A percentile compares a stretch with the other conserved stretches of the same genome.
These are phyloP conservation scores for Scaptomyza graminum DNA, from an alignment of 1,140 invertebrate species.

Conservation along the genomic window DNA sequence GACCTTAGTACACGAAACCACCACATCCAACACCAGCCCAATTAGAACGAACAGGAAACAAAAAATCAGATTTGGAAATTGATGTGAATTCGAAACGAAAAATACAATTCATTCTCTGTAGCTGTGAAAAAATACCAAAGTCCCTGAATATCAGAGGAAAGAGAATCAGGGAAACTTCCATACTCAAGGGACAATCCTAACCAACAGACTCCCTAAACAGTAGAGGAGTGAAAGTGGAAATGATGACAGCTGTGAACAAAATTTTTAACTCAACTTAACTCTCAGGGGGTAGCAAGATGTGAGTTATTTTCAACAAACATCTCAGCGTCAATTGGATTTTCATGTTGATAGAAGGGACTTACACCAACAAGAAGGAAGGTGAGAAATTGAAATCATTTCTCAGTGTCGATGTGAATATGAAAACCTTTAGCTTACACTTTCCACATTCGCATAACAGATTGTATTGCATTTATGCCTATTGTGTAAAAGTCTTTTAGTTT, in stretches of 20 bases:
- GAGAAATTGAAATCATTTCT: slow-evolving; percentile 68
- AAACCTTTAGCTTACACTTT: slow-evolving; percentile 28
- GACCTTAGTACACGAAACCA: neutral
- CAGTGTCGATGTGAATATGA: slow-evolving; percentile 49
- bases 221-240: neutral
- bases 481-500: slow-evolving; percentile 15
- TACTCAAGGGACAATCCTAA: neutral
- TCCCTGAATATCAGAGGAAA: neutral
- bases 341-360: neutral
- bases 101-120: slow-evolving; percentile 31
- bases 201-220: too few species aligned
- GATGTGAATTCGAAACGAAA: slow-evolving; percentile 55
- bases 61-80: slow-evolving; percentile 53
- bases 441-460: slow-evolving; percentile 29
- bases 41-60: slow-evolving; percentile 14
- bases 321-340: slow-evolving; percentile 37
- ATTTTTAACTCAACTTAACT: slow-evolving; percentile 54
- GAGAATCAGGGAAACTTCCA: neutral
- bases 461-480: slow-evolving; percentile 34
- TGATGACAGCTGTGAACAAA: slow-evolving; percentile 21
- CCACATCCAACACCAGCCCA: neutral
- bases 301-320: neutral
- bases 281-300: neutral
- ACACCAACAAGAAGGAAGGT: neutral
- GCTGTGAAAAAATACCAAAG: slow-evolving; percentile 8